Evolutionary conservation across 53 echinoderm and acorn worm genomes (phyloP).

Genomic region (Paelopatides confundens): DNA sequence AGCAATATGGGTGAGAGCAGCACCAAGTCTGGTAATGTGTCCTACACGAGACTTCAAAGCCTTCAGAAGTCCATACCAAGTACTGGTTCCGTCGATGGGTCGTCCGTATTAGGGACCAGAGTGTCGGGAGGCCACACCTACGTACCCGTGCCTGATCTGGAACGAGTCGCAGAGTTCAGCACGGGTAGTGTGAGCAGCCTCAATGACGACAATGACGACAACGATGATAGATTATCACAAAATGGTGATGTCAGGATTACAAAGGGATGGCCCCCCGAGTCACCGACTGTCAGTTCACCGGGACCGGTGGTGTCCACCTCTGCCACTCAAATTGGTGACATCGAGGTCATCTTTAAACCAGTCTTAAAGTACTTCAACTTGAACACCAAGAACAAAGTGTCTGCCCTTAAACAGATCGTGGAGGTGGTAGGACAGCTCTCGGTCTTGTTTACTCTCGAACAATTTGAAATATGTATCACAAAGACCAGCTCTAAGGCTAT

Average conservation of each 20-base stretch:
- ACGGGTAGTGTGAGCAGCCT: constrained; percentile 32
- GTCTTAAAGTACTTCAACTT: constrained; percentile 86
- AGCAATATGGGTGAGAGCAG: constrained; percentile 41
- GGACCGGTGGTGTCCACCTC: constrained; percentile 73
- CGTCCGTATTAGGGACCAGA: constrained; percentile 31
- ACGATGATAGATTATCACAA: constrained; percentile 16
- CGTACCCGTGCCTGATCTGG: constrained; percentile 38
- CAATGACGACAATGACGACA: neutral
- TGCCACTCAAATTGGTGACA: constrained; percentile 84
- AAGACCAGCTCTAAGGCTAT: constrained; percentile 69
- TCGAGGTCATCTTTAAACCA: constrained; percentile 90
- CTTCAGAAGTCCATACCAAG: neutral
- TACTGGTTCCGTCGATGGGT: constrained; percentile 24
- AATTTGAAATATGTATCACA: constrained; percentile 79
- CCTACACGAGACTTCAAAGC: constrained; percentile 17
- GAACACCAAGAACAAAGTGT: constrained; percentile 67
- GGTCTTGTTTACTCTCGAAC: constrained; percentile 60
- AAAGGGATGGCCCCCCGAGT: neutral
- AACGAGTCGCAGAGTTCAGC: constrained; percentile 19
- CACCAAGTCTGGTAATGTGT: constrained; percentile 13
- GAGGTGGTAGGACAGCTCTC: constrained; percentile 70
- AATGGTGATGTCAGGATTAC: constrained; percentile 2
- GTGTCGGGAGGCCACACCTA: constrained; percentile 45
- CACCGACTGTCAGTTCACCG: constrained; percentile 24
- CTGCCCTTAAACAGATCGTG: constrained; percentile 62